Base-by-base conservation (phyloP, 1,140 invertebrate species). In the Liolophura sinensis region DNA sequence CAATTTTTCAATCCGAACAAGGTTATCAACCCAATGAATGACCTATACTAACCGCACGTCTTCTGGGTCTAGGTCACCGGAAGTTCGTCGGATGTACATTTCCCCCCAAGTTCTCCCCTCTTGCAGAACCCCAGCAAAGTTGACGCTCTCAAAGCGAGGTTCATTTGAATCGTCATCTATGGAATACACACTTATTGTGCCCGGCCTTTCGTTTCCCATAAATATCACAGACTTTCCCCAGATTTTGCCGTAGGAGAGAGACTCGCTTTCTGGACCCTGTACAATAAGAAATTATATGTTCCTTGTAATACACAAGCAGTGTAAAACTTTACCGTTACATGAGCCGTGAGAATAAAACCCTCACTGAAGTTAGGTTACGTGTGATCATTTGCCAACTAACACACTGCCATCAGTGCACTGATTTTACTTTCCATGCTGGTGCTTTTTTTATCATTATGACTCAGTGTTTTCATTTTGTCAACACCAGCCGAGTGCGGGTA, bases 251-350 rank as follows among this genome's bases (percentile, higher is more conserved):
- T 65, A 22, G 14, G 64, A 55, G 16, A 76, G 14, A 22, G 63
- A 60, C 56, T 76, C 74, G 16, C 69, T 55, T 52, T 76, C 72
- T 24, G 71, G 67, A 3, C 74, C 74, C 74, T 76, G 47, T 0
- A 55, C 52, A 52, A 0, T 62, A 52, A 18, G 15, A 50, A 49
- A 54, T 18, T 48, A 52, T 56, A 67, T 46, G 22, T 0, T 52
- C 46, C 1, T 46, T 51, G 52, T 60, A 31, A 14, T 20, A 46
- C 31, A 56, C 16, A 56, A 20, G 18, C 58, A 20, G 24, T 40
- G 46, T 22, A 24, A n/a, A n/a, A n/a, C n/a, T n/a, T n/a, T n/a
- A n/a, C n/a, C n/a, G n/a, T n/a, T n/a, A n/a, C n/a, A n/a, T n/a
- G n/a, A n/a, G n/a, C n/a, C n/a, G n/a, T n/a, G n/a, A n/a, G n/a